Evolutionary conservation across 2,797 vertebrate genomes (phyloP).

Genomic region (Parotocinclus haroldoi): DNA sequence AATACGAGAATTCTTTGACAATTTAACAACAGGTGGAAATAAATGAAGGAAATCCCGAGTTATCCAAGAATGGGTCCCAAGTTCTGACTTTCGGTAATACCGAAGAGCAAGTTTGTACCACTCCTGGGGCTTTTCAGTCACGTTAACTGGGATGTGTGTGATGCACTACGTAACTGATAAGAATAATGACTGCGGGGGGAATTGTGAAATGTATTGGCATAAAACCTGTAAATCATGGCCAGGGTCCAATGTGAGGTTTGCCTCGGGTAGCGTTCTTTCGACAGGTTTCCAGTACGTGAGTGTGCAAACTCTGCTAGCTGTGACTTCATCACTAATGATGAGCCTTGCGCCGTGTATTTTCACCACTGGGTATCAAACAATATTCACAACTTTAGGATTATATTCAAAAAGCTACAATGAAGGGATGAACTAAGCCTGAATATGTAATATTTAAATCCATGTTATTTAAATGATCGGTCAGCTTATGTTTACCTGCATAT

Average conservation of each 20-base stretch:
- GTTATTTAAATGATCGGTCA: too few species aligned
- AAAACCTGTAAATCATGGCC: conserved; percentile 29
- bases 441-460: too few species aligned
- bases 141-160: conserved; percentile 22
- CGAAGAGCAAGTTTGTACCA: conserved; percentile 46
- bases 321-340: too few species aligned
- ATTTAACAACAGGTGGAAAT: not conserved
- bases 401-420: not conserved
- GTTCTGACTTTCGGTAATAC: conserved; percentile 15
- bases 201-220: conserved; percentile 18
- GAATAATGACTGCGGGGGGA: conserved; percentile 30
- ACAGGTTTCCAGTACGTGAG: conserved; percentile 19
- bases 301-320: not conserved
- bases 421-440: too few species aligned
- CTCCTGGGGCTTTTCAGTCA: conserved; percentile 36
- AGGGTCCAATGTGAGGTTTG: conserved; percentile 4
- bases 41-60: not conserved
- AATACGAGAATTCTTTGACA: not conserved
- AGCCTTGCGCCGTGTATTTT: too few species aligned
- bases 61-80: conserved; percentile 23
- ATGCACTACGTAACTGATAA: conserved; percentile 21
- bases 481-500: too few species aligned
- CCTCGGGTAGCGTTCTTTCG: conserved; percentile 23
- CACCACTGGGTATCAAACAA: too few species aligned
- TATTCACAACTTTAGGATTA: too few species aligned